Evolutionary conservation across 2,888 invertebrate species (phyloP).

Genomic region (Rhamphomyia laevipes): DNA sequence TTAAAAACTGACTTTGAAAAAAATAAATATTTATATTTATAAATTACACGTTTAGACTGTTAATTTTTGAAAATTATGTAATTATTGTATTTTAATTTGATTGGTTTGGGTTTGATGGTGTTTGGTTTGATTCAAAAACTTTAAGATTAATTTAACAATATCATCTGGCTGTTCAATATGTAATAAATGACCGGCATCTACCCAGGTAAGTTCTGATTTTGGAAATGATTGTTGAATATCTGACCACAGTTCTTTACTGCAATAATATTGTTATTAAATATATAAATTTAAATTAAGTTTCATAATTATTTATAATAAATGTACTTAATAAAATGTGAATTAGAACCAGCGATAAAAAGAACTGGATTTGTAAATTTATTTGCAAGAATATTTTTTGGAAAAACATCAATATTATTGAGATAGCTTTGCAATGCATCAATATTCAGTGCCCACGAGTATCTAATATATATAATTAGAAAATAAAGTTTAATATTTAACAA

Average conservation of each 20-base stretch:
- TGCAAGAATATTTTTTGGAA: constrained; percentile 19
- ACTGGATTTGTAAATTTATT: constrained; percentile 55
- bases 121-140: constrained; percentile 36
- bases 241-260: constrained; percentile 42
- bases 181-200: constrained; percentile 83
- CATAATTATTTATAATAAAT: constrained; percentile 11
- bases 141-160: constrained; percentile 36
- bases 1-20: too few relatives aligned
- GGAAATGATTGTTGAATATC: constrained; percentile 54
- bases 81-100: too few relatives aligned
- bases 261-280: constrained; percentile 11
- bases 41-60: too few relatives aligned
- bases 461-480: too few relatives aligned
- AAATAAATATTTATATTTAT: too few relatives aligned
- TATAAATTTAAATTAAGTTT: not conserved
- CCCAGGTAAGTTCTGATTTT: constrained; percentile 37
- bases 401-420: not conserved
- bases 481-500: too few relatives aligned
- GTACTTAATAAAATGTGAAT: constrained; percentile 72
- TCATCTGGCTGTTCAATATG: constrained; percentile 75
- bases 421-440: too few relatives aligned
- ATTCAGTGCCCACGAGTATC: too few relatives aligned
- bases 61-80: too few relatives aligned
- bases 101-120: too few relatives aligned
- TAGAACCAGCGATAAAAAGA: constrained; percentile 70